These are phyloP conservation scores for Anoplophora glabripennis DNA, from an alignment of 1,140 invertebrate species.

Conservation along the genomic window DNA sequence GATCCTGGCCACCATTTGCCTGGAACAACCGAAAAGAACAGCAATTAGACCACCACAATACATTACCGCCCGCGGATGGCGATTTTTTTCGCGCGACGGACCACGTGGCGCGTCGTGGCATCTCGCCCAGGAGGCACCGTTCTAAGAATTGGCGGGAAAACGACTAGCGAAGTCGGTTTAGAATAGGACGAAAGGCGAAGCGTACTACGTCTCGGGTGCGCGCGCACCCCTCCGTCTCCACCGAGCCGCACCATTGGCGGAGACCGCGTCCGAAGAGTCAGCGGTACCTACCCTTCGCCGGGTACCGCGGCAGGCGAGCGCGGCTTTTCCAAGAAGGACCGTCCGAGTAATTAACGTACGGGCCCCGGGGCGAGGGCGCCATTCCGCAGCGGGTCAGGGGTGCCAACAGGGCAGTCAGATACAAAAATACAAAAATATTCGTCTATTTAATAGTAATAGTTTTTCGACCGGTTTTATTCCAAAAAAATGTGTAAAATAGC, in stretches of 20 bases:
- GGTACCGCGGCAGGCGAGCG: neutral
- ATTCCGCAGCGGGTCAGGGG: no score
- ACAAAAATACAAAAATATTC: no score
- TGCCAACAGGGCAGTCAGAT: no score
- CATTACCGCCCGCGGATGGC: no score
- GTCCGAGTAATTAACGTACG: no score
- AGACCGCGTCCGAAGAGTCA: neutral
- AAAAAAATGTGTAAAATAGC: no score
- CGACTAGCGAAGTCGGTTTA: neutral
- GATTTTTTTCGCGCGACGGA: no score
- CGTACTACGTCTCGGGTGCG: neutral
- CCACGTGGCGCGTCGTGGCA: no score
- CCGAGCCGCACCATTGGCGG: neutral
- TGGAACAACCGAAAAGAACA: constrained; percentile 25
- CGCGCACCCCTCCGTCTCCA: neutral
- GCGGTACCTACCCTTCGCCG: neutral
- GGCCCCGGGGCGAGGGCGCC: no score
- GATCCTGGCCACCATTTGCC: constrained; percentile 35
- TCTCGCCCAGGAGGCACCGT: no score
- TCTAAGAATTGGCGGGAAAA: constrained; percentile 22
- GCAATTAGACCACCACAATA: neutral
- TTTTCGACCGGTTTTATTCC: no score
- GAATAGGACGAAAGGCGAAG: neutral
- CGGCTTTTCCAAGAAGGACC: neutral
- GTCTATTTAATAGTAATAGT: no score